phyloP scores from a whole-genome alignment of 2,113 vertebrate genomes.

The Heloderma charlesbogerti region DNA sequence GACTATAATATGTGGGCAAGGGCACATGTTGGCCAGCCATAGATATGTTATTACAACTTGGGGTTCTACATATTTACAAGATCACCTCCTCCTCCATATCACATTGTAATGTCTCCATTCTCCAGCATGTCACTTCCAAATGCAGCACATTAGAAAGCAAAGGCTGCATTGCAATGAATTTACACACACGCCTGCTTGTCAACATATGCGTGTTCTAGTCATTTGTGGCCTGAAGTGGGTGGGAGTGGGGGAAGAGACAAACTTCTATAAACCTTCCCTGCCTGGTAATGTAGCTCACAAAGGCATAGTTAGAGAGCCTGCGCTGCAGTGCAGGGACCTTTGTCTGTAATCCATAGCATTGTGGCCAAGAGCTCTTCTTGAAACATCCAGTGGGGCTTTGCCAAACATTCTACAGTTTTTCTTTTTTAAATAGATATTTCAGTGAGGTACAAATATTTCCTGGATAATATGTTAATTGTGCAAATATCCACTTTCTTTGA shows the following conservation, averaged over 20 bases:
- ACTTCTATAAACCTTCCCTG: no score
- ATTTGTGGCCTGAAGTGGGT: neutral
- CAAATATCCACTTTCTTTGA: neutral
- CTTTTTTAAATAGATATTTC: no score
- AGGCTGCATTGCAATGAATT: neutral
- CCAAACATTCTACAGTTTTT: no score
- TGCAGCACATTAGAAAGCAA: neutral
- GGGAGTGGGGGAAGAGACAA: no score
- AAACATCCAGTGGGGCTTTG: no score
- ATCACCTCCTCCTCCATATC: neutral
- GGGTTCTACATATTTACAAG: neutral
- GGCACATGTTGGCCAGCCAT: neutral
- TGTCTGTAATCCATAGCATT: no score
- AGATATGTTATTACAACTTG: neutral
- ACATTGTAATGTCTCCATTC: neutral
- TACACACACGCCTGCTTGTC: neutral
- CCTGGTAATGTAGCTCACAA: no score
- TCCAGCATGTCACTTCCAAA: neutral
- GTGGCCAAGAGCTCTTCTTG: no score
- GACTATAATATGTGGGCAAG: neutral
- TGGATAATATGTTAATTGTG: neutral
- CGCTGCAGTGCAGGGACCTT: no score
- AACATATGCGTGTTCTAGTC: neutral
- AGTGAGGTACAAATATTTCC: no score
- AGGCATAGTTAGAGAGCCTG: no score